Base-by-base conservation (phyloP, 2,113 vertebrate genomes). In the Lagenorhynchus albirostris region DNA sequence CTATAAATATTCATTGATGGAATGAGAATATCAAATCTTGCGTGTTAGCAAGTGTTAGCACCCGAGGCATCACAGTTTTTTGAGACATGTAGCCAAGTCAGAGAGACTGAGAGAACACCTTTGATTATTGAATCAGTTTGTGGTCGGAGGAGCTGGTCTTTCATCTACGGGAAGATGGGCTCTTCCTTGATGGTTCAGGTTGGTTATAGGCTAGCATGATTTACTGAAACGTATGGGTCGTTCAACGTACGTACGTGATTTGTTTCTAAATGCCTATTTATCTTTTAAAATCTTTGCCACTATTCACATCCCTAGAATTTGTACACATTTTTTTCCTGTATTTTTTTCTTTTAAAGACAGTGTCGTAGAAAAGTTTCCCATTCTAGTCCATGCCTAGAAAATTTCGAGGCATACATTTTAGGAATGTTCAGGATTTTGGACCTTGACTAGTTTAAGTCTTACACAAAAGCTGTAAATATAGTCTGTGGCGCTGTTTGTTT, bases 1-100 rank as follows among this genome's bases (percentile, higher is more conserved):
- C n/a, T 5, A 0, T 33, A 15, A 5, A 2, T 20, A 26, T 5
- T 55, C 6, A 3, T 0, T 7, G 21, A 65, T 23, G 11, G 36
- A 33, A 20, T 10, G 70, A 47, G 1, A 20, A 63, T 14, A 12
- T 10, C 9, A 4, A 9, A 10, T 0, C 18, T 23, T 33, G 23
- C 6, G 0, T 6, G 44, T 15, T 7, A 15, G 11, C 1, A 33
- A 33, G 7, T 1, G 1, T 55, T 15, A 23, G 5, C 9, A 3
- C 10, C 0, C 1, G 2, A 17, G 20, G 8, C 33, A 1, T 58
- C 50, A 6, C 31, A 0, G 10, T 3, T 83, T 80, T 1, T 18
- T 10, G 18, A 36, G n/a, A 21, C 1, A 1, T 1, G 6, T 18
- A 2, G 41, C 5, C 33, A 3, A 58, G 3, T 5, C 53, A 8